These are phyloP conservation scores for Sigmodon hispidus DNA, from an alignment of 2,113 vertebrate species.

Conservation along the genomic window DNA sequence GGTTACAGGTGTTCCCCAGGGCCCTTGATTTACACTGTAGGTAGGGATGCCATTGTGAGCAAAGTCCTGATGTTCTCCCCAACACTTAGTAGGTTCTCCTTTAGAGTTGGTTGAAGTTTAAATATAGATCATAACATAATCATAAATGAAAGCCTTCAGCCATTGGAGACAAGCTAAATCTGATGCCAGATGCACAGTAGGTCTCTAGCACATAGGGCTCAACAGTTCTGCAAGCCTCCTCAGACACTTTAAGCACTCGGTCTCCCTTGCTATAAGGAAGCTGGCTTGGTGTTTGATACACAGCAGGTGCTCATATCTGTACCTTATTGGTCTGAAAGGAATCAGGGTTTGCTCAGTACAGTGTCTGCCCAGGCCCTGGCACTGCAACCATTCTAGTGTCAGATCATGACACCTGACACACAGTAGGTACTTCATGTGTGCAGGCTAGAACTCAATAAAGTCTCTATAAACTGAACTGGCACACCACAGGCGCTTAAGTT, in stretches of 20 bases:
- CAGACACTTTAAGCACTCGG: background rate
- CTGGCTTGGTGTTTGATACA: background rate
- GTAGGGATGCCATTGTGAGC: background rate
- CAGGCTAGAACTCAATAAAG: background rate
- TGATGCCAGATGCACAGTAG: background rate
- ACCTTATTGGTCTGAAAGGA: background rate
- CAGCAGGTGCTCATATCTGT: background rate
- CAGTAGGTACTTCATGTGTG: background rate
- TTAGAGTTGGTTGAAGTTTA: background rate
- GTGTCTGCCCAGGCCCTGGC: background rate
- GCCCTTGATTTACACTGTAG: background rate
- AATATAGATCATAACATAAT: background rate
- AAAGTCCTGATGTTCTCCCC: background rate
- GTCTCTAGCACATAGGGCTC: accelerated
- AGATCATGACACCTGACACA: background rate
- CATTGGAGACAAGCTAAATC: background rate
- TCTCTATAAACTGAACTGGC: background rate
- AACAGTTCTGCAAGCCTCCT: background rate
- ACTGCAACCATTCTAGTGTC: background rate
- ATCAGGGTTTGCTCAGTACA: background rate
- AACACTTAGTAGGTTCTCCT: background rate
- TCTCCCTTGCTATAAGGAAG: background rate
- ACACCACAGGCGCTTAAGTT: background rate
- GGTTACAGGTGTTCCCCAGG: background rate
- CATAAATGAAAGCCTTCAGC: accelerated